These are phyloP conservation scores for Conomelus anceps DNA, from an alignment of 2,888 invertebrate genomes.

Conservation along the genomic window DNA sequence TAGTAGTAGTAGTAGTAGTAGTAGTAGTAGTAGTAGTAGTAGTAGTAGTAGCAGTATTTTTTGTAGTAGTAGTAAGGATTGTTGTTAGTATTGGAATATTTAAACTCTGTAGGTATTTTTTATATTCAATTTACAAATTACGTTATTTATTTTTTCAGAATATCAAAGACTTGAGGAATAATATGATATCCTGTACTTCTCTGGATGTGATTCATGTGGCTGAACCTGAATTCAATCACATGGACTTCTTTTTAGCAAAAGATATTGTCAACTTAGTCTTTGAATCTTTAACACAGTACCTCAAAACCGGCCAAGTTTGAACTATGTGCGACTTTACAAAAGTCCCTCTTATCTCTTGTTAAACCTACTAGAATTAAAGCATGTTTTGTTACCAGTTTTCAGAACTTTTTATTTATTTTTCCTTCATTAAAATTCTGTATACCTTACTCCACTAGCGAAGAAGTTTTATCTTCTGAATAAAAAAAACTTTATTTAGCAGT, in stretches of 20 bases:
- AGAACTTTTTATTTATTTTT: too few relatives aligned
- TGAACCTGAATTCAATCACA: neutral
- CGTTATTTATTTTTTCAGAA: neutral
- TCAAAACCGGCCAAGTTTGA: neutral
- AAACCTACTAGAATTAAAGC: too few relatives aligned
- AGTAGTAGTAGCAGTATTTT: slow-evolving; percentile 35
- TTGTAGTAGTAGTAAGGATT: slow-evolving; percentile 22
- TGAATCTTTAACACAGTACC: neutral
- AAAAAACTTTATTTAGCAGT: too few relatives aligned
- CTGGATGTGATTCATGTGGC: neutral
- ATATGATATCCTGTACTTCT: neutral
- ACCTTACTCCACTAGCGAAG: too few relatives aligned
- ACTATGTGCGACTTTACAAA: too few relatives aligned
- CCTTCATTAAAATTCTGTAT: too few relatives aligned
- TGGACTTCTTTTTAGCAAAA: neutral
- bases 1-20: slow-evolving; percentile 33
- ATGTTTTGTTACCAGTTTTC: too few relatives aligned
- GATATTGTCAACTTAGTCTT: neutral
- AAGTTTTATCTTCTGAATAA: too few relatives aligned
- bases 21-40: slow-evolving; percentile 29
- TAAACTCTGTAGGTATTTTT: too few relatives aligned
- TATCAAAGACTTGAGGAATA: neutral
- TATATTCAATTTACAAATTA: too few relatives aligned
- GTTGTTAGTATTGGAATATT: slow-evolving; percentile 17
- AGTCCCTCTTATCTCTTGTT: too few relatives aligned